These are phyloP conservation scores for Xiphorhynchus elegans DNA, from an alignment of 2,113 vertebrate species.

Conservation along the genomic window DNA sequence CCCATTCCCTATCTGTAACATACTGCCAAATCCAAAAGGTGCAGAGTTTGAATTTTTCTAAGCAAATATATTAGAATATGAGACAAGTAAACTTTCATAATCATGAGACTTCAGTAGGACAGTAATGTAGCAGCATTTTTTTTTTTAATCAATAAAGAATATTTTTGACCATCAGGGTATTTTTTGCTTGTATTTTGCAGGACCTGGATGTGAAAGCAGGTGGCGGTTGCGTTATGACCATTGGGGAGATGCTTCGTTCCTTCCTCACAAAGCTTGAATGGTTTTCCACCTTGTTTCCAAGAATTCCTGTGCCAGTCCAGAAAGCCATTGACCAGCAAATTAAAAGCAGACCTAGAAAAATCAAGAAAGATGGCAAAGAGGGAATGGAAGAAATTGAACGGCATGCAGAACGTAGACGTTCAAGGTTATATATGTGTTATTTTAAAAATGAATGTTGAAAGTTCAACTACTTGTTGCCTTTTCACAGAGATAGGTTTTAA, in stretches of 20 bases:
- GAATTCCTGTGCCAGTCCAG: conserved; percentile 98
- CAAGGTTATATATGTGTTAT: conserved; percentile 78
- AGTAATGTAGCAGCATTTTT: conserved; percentile 68
- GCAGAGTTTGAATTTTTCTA: conserved; percentile 65
- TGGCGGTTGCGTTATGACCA: conserved; percentile 95
- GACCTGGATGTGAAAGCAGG: conserved; percentile 98
- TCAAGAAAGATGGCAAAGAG: conserved; percentile 86
- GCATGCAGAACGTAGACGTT: conserved; percentile 85
- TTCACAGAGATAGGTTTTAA: background rate
- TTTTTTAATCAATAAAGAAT: background rate
- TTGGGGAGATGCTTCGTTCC: conserved; percentile 98
- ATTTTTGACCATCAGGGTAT: conserved; percentile 72
- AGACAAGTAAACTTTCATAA: conserved; percentile 70
- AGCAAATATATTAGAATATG: conserved; percentile 56
- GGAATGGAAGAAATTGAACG: conserved; percentile 82
- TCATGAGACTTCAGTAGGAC: conserved; percentile 74
- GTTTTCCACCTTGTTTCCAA: conserved; percentile 97
- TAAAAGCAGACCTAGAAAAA: conserved; percentile 92
- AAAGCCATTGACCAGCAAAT: conserved; percentile 96
- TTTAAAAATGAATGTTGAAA: background rate
- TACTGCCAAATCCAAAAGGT: conserved; percentile 66
- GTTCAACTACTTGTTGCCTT: background rate
- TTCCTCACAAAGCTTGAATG: conserved; percentile 98
- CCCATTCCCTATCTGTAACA: conserved; percentile 60
- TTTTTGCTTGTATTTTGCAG: conserved; percentile 81